These are phyloP conservation scores for Polymixis flavicincta DNA, from an alignment of 2,888 invertebrate species.

Conservation along the genomic window DNA sequence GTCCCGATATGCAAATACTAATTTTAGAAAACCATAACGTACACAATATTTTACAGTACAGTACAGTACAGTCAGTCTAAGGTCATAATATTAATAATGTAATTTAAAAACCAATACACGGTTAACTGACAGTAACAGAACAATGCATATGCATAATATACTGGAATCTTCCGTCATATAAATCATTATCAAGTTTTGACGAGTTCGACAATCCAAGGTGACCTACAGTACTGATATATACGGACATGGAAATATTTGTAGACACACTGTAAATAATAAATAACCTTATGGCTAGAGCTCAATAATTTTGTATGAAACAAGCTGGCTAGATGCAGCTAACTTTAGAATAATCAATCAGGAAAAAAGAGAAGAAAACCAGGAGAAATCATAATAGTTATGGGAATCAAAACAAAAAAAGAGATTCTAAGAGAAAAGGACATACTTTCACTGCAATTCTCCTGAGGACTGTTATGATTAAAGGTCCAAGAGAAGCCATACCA, in stretches of 20 bases:
- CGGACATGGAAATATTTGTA: constrained; percentile 38
- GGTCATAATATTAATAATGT: constrained; percentile 36
- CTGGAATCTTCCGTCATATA: constrained; percentile 62
- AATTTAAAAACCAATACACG: constrained; percentile 60
- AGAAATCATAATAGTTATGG: not conserved
- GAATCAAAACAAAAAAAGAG: not conserved
- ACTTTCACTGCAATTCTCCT: not conserved
- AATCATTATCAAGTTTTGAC: constrained; percentile 61
- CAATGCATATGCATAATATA: constrained; percentile 63
- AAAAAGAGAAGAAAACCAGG: not conserved
- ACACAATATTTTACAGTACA: not conserved
- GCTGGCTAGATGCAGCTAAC: not conserved
- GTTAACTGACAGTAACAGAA: constrained; percentile 51
- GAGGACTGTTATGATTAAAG: not conserved
- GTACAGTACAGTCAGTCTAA: no score
- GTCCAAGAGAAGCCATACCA: not conserved
- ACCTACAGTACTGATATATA: constrained; percentile 35
- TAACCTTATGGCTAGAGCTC: not conserved
- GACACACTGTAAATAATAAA: not conserved
- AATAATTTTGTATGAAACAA: not conserved
- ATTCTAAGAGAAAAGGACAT: not conserved
- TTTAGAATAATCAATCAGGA: not conserved
- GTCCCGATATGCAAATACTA: not conserved
- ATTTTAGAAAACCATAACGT: not conserved
- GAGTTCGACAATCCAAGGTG: constrained; percentile 53